These are phyloP conservation scores for Camptogramma bilineatum DNA, from an alignment of 2,888 invertebrate genomes.

Conservation along the genomic window DNA sequence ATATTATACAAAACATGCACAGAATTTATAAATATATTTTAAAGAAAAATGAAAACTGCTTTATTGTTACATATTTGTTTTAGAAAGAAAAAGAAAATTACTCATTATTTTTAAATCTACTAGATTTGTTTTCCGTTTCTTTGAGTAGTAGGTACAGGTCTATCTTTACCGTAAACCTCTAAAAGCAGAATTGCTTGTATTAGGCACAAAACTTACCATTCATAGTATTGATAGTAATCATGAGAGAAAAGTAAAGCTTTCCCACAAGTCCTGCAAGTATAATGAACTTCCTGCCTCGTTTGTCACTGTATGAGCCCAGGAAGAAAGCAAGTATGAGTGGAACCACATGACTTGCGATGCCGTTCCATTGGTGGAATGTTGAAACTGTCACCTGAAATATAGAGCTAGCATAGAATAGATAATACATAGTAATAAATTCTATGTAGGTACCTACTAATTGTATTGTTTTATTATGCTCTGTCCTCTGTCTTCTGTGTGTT, in stretches of 20 bases:
- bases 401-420: not conserved
- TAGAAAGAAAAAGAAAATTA: too few species aligned
- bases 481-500: too few species aligned
- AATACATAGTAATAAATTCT: not conserved
- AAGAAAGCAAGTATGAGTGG: slow-evolving; percentile 92
- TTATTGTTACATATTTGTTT: too few species aligned
- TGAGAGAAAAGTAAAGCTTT: slow-evolving; percentile 90
- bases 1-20: too few species aligned
- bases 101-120: too few species aligned
- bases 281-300: slow-evolving; percentile 90
- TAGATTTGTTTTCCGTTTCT: too few species aligned
- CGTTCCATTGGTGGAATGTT: slow-evolving; percentile 91
- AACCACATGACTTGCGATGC: slow-evolving; percentile 89
- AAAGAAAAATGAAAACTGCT: too few species aligned
- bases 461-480: too few species aligned
- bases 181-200: not conserved
- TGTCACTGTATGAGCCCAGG: slow-evolving; percentile 93
- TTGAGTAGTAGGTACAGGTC: too few species aligned
- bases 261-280: slow-evolving; percentile 90
- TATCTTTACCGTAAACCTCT: too few species aligned
- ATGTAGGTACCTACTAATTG: too few species aligned
- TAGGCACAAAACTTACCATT: slow-evolving; percentile 68
- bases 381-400: slow-evolving; percentile 88
- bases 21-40: too few species aligned
- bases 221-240: slow-evolving; percentile 89